Conservation (phyloP, 2,888 invertebrate genomes). For the Cheilosia urbana region DNA sequence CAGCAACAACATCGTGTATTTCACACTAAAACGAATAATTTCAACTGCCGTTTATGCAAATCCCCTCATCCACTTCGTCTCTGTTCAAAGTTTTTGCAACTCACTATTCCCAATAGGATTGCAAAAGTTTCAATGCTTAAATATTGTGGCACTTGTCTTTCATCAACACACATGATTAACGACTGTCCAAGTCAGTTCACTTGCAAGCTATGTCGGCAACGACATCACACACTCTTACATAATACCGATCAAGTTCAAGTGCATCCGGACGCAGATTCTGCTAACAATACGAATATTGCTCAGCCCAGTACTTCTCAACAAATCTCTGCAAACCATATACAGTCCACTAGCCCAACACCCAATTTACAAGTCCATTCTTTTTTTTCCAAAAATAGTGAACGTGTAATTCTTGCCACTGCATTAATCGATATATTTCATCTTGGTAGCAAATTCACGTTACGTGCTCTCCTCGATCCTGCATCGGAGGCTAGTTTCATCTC, state of each 20-base stretch:
- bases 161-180: not conserved
- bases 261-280: not conserved
- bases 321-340: not conserved
- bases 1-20: not conserved
- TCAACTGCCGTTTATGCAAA: not conserved
- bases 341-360: not conserved
- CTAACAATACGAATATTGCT: not conserved
- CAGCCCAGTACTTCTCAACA: not conserved
- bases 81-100: too few species aligned
- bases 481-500: constrained; percentile 13
- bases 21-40: not conserved
- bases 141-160: not conserved
- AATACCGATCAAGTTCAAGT: not conserved
- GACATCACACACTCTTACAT: constrained; percentile 3
- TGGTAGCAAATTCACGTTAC: not conserved
- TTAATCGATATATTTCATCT: constrained; percentile 5
- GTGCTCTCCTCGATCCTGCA: constrained; percentile 18
- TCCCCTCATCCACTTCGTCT: not conserved
- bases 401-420: not conserved
- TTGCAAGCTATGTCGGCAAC: not conserved
- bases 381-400: constrained; percentile 1
- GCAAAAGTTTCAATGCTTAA: not conserved
- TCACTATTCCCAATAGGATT: not conserved
- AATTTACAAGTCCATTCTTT: not conserved
- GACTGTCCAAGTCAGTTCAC: not conserved